Evolutionary conservation across 2,888 invertebrate species (phyloP), one percentile per base, ranked within the genome.

Genomic region (Dorcus parallelipipedus): DNA sequence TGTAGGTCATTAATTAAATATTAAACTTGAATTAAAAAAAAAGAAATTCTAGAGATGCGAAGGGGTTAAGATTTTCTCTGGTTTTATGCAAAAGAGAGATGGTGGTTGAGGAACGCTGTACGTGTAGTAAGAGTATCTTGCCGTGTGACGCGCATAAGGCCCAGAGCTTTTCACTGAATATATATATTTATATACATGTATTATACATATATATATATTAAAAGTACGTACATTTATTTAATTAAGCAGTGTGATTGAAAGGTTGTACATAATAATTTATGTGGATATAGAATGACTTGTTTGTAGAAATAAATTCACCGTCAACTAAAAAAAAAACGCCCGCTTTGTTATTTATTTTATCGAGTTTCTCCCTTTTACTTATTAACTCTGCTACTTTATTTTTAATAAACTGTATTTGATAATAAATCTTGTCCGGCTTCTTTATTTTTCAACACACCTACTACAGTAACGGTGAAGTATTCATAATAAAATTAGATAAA

Each of bases 191-290:
- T 59, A 55, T 51, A 52, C 47, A 60, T 49, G 49, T 54, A 67
- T 69, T 72, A 69, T 73, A 69, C 75, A 73, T 74, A 73, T 73
- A 52, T 20, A 20, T 51, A 52, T 57, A 57, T 52, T 52, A 45
- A 57, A 73, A 73, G 73, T 72, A 74, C 72, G 72, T 75, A 75
- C 74, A 74, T 71, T 73, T 74, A 75, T 76, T 75, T 75, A 75
- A 74, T 74, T 76, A 76, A 76, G 74, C 75, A 75, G 76, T 75
- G 76, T 76, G 77, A 77, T 76, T 76, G 74, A 75, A 71, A 73
- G 74, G 75, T 76, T 78, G 77, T 78, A 78, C 71, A 78, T 78
- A 77, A 60, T 69, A 77, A 78, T 77, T 77, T 78, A 77, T 78
- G 76, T 77, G 76, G 75, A 77, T 73, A 74, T 58, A 74, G 75